Percentiles rank a stretch among this genome's conserved stretches.
Evolutionary conservation across 2,113 vertebrate genomes (phyloP).

Genomic region (Penelope pileata): DNA sequence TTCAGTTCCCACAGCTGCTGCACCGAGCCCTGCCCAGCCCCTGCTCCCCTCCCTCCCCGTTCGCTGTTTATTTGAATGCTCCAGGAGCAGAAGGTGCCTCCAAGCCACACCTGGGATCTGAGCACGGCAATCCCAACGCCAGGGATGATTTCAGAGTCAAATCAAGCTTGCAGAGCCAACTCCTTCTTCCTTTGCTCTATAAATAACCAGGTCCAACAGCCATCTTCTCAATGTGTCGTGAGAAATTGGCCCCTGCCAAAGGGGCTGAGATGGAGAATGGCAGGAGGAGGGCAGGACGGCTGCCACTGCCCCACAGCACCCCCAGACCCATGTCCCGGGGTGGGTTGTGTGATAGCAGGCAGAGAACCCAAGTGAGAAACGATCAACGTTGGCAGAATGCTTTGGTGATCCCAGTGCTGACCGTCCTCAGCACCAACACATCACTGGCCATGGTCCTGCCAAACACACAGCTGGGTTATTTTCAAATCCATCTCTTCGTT

Average conservation of each 20-base stretch:
- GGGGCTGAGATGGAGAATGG: slow-evolving; percentile 26
- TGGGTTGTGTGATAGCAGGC: not conserved
- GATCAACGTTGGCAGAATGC: not conserved
- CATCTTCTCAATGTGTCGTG: not conserved
- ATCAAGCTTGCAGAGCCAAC: not conserved
- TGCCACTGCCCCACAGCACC: not conserved
- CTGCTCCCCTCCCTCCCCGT: not conserved
- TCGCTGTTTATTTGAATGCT: not conserved
- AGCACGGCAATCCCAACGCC: not conserved
- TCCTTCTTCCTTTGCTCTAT: not conserved
- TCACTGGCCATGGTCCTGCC: not conserved
- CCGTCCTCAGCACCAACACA: not conserved
- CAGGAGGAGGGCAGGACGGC: not conserved
- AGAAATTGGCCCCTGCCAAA: slow-evolving; percentile 21
- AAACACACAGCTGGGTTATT: not conserved
- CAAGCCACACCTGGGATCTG: not conserved
- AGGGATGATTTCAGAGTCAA: slow-evolving; percentile 51
- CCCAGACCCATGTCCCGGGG: not conserved
- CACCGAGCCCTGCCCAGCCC: not conserved
- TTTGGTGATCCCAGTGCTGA: not conserved
- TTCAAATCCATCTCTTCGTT: not conserved
- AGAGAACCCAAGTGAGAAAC: slow-evolving; percentile 18
- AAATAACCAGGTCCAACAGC: not conserved
- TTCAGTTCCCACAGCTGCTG: slow-evolving; percentile 5
- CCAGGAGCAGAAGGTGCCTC: not conserved